Base-by-base conservation (phyloP, 2,797 vertebrate species). In the Okamejei kenojei region DNA sequence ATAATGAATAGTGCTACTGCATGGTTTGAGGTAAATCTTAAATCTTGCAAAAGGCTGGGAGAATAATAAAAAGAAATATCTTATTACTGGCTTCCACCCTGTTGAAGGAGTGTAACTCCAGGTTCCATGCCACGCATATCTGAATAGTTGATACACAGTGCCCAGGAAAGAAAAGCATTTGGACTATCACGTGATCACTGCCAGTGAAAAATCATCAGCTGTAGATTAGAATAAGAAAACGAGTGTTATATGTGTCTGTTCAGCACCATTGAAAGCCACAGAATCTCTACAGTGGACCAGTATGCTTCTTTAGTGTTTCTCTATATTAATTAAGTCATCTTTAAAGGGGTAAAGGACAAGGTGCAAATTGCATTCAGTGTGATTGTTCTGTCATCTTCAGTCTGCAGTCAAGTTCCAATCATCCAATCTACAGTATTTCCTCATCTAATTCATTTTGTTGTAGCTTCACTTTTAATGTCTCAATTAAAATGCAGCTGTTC, bases 401-500 rank as follows among this genome's bases (percentile, higher is more conserved):
- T 91, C 73, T 13, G 29, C 90, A 73, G 71, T 71, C 21, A 92
- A 92, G 35, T 92, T 71, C 68, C 90, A 92, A 92, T 92, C 90
- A 92, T 92, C 90, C 38, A 91, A 91, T 91, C 90, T 91, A 54
- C 45, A 6, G 45, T 54, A 91, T 71, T 5, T 74, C 71, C 8
- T 35, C 90, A 92, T 54, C 90, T 76, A 92, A 92, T 92, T 76
- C 68, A 76, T 76, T 92, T 92, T 92, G 90, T 76, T 92, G 68
- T 92, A 71, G 90, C 90, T 76, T 92, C 90, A 92, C 71, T 76
- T 76, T 29, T 92, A 92, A 92, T 92, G 38, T 92, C 73, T 92
- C 90, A 92, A 92, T 92, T 92, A 92, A 92, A 74, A 92, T 92
- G 90, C 90, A 92, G 90, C 90, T 92, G 90, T 76, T 92, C 71